A percentile compares a stretch with the other conserved stretches of the same genome.
These are phyloP conservation scores for Lophura nycthemera DNA, from an alignment of 2,113 vertebrate genomes.

Conservation along the genomic window DNA sequence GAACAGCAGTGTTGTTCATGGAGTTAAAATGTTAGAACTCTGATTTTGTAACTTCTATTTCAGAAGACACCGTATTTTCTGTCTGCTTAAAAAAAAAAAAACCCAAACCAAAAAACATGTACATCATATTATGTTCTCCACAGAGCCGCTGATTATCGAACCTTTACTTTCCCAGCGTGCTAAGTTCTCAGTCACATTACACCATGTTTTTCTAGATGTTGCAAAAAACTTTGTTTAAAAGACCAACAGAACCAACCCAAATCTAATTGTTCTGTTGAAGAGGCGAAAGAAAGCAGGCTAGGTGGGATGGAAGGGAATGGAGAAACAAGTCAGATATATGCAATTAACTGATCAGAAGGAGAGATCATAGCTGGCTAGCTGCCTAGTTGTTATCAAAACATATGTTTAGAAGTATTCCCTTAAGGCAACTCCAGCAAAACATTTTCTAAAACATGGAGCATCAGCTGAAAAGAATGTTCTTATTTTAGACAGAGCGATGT, in stretches of 20 bases:
- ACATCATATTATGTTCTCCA: background rate
- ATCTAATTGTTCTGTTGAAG: background rate
- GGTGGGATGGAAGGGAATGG: background rate
- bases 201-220: background rate
- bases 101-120: background rate
- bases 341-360: background rate
- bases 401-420: conserved; percentile 2
- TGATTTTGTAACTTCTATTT: conserved; percentile 12
- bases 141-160: background rate
- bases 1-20: background rate
- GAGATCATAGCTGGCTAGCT: background rate
- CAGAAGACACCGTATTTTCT: background rate
- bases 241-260: accelerated
- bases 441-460: background rate
- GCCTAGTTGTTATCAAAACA: conserved; percentile 27
- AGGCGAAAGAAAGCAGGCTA: background rate
- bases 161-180: background rate
- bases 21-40: background rate
- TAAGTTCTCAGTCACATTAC: background rate
- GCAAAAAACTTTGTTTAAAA: background rate
- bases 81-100: background rate
- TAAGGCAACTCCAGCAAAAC: background rate
- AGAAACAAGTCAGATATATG: background rate
- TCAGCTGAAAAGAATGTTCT: background rate
- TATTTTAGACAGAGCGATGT: background rate